Conservation (phyloP, 64 coral and sea anemone genomes). For the Acropora tenuis region DNA sequence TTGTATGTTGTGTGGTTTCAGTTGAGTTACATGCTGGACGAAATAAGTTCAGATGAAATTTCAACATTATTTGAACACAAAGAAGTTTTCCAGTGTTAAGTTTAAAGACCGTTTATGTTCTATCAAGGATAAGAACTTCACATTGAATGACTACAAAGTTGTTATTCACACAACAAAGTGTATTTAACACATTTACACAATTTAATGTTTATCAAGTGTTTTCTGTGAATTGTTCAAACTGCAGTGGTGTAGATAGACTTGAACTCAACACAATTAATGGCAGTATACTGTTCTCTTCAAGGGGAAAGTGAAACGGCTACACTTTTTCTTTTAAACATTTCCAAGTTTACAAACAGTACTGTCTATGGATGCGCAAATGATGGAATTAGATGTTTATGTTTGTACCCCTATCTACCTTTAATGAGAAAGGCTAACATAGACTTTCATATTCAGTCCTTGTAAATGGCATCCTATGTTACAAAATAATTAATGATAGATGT, state of each 20-base stretch:
- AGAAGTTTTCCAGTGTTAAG: background rate
- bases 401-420: background rate
- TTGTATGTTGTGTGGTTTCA: slow-evolving; percentile 1
- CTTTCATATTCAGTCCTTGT: background rate
- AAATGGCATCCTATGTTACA: background rate
- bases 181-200: background rate
- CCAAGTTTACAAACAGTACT: background rate
- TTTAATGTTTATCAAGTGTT: background rate
- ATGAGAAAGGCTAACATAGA: background rate
- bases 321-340: background rate
- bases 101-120: background rate
- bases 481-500: background rate
- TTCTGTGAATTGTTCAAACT: background rate
- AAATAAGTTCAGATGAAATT: background rate
- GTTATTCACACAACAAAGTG: background rate
- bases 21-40: background rate
- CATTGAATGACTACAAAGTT: background rate
- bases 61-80: slow-evolving; percentile 3
- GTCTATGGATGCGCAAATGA: no score
- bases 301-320: background rate
- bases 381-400: background rate
- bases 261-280: background rate
- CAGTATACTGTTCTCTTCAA: background rate
- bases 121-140: background rate
- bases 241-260: background rate